Percentiles rank a stretch among this genome's conserved stretches.
Evolutionary conservation across 2,888 invertebrate genomes (phyloP).

Genomic region (Listrodromus nycthemerus): DNA sequence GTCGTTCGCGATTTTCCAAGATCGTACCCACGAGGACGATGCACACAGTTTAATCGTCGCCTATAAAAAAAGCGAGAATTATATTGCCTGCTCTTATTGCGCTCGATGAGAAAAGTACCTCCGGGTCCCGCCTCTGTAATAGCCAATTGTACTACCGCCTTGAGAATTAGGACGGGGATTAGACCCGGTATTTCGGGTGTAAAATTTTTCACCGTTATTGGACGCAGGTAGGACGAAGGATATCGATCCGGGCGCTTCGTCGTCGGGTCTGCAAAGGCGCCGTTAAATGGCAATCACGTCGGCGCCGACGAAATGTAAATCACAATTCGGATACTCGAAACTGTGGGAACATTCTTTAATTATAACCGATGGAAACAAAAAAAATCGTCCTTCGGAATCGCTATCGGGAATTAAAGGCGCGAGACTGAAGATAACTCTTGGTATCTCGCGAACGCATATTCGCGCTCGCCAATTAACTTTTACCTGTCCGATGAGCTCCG

Average conservation of each 20-base stretch:
- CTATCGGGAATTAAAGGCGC: constrained; percentile 37
- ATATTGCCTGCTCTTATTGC: constrained; percentile 39
- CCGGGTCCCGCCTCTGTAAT: not conserved
- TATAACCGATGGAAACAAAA: constrained; percentile 2
- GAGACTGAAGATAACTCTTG: constrained; percentile 34
- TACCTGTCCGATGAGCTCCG: constrained; percentile 23
- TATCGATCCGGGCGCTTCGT: constrained; percentile 28
- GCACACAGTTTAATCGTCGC: constrained; percentile 19
- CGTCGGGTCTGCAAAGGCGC: not conserved
- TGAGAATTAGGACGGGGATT: constrained; percentile 30
- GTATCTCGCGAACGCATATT: constrained; percentile 40
- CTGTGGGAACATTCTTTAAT: constrained; percentile 19
- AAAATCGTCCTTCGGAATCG: constrained; percentile 20
- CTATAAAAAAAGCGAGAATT: constrained; percentile 8
- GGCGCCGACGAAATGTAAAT: constrained; percentile 15
- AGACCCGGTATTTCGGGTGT: constrained; percentile 6
- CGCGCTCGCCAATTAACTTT: constrained; percentile 57
- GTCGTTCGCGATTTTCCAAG: constrained; percentile 30
- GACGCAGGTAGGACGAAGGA: constrained; percentile 18
- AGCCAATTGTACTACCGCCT: not conserved
- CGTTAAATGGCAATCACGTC: constrained; percentile 10
- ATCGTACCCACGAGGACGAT: constrained; percentile 23
- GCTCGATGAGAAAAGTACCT: not conserved
- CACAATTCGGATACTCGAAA: constrained; percentile 7
- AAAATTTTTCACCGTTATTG: constrained; percentile 6